phyloP scores from a whole-genome alignment of 35 echinoderm and acorn worm species.

The Ptychodera flava region DNA sequence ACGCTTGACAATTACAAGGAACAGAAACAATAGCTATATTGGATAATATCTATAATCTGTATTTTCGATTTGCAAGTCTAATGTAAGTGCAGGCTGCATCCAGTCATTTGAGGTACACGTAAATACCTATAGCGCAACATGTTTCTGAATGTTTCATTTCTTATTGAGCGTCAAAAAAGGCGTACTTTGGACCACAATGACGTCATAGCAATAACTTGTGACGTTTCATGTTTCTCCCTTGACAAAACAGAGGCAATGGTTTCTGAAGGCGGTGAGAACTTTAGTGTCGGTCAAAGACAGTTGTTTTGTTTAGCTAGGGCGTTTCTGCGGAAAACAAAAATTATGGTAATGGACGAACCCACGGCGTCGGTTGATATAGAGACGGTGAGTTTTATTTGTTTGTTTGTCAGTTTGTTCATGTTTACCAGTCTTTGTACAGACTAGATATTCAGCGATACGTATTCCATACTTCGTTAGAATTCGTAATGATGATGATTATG shows the following conservation, averaged over 20 bases:
- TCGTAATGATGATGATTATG: too few species aligned
- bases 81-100: too few species aligned
- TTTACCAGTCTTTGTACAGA: background rate
- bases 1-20: too few species aligned
- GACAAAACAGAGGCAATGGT: background rate
- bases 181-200: too few species aligned
- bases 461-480: background rate
- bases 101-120: too few species aligned
- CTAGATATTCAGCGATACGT: background rate
- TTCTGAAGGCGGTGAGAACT: slow-evolving; percentile 2
- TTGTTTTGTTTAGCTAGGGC: slow-evolving; percentile 4
- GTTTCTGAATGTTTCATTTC: too few species aligned
- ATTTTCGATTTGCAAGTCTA: too few species aligned
- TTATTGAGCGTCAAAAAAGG: too few species aligned
- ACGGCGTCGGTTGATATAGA: slow-evolving; percentile 11
- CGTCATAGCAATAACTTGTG: too few species aligned
- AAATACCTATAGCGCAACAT: too few species aligned
- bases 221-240: background rate
- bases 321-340: slow-evolving; percentile 3
- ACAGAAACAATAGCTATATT: too few species aligned
- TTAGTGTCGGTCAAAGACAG: slow-evolving; percentile 5
- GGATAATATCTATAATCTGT: too few species aligned
- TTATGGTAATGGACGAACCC: slow-evolving; percentile 5
- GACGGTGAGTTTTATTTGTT: background rate
- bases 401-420: background rate